phyloP scores from a whole-genome alignment of 2,113 vertebrate genomes.

The Camelus dromedarius region DNA sequence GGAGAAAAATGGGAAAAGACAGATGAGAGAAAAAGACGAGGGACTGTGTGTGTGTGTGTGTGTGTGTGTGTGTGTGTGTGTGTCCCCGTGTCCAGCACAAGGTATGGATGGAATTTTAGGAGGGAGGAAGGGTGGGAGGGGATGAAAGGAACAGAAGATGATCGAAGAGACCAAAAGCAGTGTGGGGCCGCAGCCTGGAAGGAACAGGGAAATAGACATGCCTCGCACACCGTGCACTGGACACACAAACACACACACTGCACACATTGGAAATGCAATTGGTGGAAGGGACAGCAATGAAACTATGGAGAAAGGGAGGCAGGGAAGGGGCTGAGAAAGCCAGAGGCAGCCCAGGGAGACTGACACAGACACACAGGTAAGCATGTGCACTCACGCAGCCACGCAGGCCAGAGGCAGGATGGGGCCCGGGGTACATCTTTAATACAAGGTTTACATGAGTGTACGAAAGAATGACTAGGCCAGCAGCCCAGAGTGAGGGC shows the following conservation, averaged over 20 bases:
- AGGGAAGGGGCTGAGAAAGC: too few species aligned
- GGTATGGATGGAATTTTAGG: background rate
- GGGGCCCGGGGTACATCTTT: background rate
- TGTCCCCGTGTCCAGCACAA: background rate
- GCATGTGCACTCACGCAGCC: accelerated
- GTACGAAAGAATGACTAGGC: background rate
- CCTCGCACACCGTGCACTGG: accelerated
- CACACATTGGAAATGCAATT: background rate
- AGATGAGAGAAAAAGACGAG: background rate
- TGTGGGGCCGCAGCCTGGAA: background rate
- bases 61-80: accelerated
- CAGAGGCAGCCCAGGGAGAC: background rate
- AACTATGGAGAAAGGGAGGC: background rate
- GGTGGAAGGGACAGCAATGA: background rate
- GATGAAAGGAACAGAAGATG: background rate
- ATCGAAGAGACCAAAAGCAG: background rate
- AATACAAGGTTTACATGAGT: background rate
- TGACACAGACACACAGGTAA: background rate
- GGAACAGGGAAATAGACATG: background rate
- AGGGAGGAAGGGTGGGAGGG: background rate
- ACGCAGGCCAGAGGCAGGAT: accelerated
- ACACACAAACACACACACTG: background rate
- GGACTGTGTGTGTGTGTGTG: too few species aligned
- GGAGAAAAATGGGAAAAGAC: background rate
- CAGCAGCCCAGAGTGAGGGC: background rate